Evolutionary conservation across 2,888 invertebrate species (phyloP).

Genomic region (Plagodis pulveraria): DNA sequence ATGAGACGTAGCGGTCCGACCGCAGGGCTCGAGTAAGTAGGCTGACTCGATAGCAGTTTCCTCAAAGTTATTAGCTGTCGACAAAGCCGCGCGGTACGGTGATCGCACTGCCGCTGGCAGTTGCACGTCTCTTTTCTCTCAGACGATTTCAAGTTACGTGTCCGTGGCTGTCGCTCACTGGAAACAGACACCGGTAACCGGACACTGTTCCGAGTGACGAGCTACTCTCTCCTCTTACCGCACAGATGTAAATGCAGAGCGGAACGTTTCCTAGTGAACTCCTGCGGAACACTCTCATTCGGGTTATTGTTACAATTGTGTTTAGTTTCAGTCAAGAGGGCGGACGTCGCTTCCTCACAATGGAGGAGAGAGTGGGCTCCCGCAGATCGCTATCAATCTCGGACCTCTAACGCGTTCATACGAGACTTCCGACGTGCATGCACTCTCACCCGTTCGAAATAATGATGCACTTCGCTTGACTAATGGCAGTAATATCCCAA

Average conservation of each 20-base stretch:
- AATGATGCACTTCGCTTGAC: constrained; percentile 40
- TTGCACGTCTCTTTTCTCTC: constrained; percentile 46
- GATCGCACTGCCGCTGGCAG: constrained; percentile 53
- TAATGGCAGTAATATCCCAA: constrained; percentile 34
- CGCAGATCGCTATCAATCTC: constrained; percentile 70
- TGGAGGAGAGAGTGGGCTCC: constrained; percentile 73
- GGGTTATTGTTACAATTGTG: constrained; percentile 67
- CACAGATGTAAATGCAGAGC: constrained; percentile 75
- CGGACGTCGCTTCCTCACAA: constrained; percentile 70
- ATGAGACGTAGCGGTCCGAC: constrained; percentile 65
- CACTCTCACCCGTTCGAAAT: constrained; percentile 46
- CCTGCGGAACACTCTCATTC: constrained; percentile 49
- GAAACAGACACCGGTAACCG: constrained; percentile 73
- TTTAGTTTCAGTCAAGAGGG: constrained; percentile 68
- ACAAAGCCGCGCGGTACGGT: constrained; percentile 20
- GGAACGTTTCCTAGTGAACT: constrained; percentile 77
- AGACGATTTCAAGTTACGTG: constrained; percentile 70
- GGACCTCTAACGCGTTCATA: constrained; percentile 55
- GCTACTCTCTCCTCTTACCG: constrained; percentile 75
- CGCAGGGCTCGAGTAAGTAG: constrained; percentile 64
- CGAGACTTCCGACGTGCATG: constrained; percentile 60
- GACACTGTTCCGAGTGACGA: constrained; percentile 64
- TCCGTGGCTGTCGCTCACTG: constrained; percentile 69
- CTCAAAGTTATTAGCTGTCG: constrained; percentile 63
- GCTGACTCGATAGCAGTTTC: constrained; percentile 64